phyloP scores from a whole-genome alignment of 2,888 invertebrate genomes.

The Hypselothyrea guttata region DNA sequence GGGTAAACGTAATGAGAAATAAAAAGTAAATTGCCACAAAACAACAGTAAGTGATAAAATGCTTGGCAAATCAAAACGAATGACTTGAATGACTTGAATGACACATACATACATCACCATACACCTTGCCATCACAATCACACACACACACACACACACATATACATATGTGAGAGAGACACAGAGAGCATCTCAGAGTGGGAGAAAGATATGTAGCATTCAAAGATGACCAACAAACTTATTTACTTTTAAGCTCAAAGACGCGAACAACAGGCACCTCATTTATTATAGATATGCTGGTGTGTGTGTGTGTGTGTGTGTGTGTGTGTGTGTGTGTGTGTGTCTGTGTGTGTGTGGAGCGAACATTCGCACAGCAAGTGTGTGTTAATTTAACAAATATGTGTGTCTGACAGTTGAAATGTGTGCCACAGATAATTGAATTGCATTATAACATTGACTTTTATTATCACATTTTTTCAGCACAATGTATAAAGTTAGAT shows the following conservation, averaged over 20 bases:
- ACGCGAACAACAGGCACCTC: constrained; percentile 12
- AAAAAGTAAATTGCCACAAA: constrained; percentile 59
- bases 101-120: constrained; percentile 3
- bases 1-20: constrained; percentile 35
- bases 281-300: constrained; percentile 39
- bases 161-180: background rate
- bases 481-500: too few relatives aligned
- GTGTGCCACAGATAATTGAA: background rate
- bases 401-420: constrained; percentile 17
- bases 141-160: background rate
- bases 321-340: background rate
- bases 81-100: constrained; percentile 40
- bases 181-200: background rate
- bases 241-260: too few relatives aligned
- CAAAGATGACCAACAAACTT: too few relatives aligned
- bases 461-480: too few relatives aligned
- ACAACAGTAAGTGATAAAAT: constrained; percentile 72
- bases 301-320: constrained; percentile 7
- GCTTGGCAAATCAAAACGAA: constrained; percentile 70
- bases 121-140: background rate
- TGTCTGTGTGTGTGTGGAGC: background rate
- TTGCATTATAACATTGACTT: too few relatives aligned
- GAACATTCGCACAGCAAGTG: constrained; percentile 3
- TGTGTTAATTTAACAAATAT: constrained; percentile 34
- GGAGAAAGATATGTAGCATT: background rate